These are phyloP conservation scores for Siderastrea radians DNA, from an alignment of 92 coral and sea anemone genomes.

Conservation along the genomic window DNA sequence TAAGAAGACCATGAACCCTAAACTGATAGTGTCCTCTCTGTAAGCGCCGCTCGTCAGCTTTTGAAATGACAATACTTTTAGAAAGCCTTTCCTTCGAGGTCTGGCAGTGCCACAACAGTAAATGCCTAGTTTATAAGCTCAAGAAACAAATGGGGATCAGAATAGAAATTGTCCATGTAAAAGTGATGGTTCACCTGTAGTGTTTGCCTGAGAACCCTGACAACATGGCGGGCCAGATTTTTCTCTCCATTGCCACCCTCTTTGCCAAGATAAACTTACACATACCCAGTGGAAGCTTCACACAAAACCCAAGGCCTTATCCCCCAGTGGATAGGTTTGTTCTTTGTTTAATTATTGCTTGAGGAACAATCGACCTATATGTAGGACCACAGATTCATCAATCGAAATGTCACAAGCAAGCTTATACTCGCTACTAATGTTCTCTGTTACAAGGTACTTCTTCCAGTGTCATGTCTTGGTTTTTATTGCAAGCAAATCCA, in stretches of 20 bases:
- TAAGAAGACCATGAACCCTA: constrained; percentile 21
- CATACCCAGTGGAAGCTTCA: constrained; percentile 58
- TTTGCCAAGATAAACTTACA: constrained; percentile 59
- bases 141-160: constrained; percentile 47
- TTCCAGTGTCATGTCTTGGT: too few species aligned
- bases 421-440: constrained; percentile 23
- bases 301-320: constrained; percentile 45
- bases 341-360: constrained; percentile 54
- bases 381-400: constrained; percentile 54
- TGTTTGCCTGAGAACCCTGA: too few species aligned
- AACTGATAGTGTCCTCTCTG: constrained; percentile 45
- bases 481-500: too few species aligned
- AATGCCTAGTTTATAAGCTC: constrained; percentile 39
- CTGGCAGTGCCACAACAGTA: constrained; percentile 53
- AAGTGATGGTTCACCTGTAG: constrained; percentile 45
- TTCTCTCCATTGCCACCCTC: too few species aligned
- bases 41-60: constrained; percentile 32
- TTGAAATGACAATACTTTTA: constrained; percentile 33
- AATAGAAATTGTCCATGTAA: constrained; percentile 58
- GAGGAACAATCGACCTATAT: constrained; percentile 45
- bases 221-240: not conserved
- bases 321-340: constrained; percentile 54
- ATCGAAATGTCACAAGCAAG: constrained; percentile 48
- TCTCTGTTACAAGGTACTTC: too few species aligned
- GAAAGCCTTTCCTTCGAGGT: constrained; percentile 59